Evolutionary conservation across 2,113 vertebrate species (phyloP), one percentile per base, ranked within the genome.

Genomic region (Entosphenus tridentatus): DNA sequence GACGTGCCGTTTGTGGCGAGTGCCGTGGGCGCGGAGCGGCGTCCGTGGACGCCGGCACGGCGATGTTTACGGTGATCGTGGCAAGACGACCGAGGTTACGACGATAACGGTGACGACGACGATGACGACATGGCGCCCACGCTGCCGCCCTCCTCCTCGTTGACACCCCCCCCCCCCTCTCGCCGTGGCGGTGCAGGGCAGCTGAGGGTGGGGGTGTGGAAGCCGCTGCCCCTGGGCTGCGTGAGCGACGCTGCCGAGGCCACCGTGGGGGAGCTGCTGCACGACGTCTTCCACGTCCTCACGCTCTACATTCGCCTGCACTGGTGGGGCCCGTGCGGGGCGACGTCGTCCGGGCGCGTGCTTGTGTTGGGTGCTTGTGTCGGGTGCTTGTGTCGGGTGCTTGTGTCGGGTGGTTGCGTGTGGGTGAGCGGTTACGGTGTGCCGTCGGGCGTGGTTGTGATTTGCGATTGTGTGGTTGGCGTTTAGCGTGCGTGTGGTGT

Each of bases 221-320:
- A 95, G 81, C 92, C 92, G n/a, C 80, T 98, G 70, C 93, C 93
- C 68, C 88, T 98, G 77, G 90, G 91, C 79, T 96, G 90, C 56
- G 83, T 98, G 82, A 95, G 88, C 7, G 93, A 98, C 67, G 86
- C 88, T 11, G 89, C 93, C 2, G 92, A 98, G 62, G 93, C 89
- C 1, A 98, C 93, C 1, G 93, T 98, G 71, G 91, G 91, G 0
- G 93, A 98, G 80, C 96, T 98, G 89, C 76, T 98, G 74, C 83
- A 95, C 82, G 93, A 98, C 73, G 92, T 98, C 74, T 96, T 95
- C 80, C 93, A 98, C 80, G 93, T 96, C 79, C 89, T 96, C 80
- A 98, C 93, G 13, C 76, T 97, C 72, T 91, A 88, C 76, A 98
- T 98, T 75, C 93, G 93, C 67, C 84, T 98, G 73, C 91, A 95